phyloP scores from a whole-genome alignment of 2,888 invertebrate genomes.

The Lithophane leautieri region DNA sequence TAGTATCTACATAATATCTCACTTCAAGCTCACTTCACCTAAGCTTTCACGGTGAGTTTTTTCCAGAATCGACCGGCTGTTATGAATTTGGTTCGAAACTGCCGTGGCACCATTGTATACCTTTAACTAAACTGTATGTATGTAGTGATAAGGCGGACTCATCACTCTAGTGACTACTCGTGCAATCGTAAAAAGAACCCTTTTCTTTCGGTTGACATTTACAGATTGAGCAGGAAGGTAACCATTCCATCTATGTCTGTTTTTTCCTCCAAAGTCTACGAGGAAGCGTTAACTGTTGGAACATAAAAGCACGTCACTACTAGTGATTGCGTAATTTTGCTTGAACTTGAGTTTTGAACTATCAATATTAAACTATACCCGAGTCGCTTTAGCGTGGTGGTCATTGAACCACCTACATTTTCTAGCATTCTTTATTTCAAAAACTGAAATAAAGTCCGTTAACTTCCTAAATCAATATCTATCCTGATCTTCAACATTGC shows the following conservation, averaged over 20 bases:
- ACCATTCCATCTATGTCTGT: constrained; percentile 25
- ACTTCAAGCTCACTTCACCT: neutral
- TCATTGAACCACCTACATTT: no score
- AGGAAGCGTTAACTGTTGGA: neutral
- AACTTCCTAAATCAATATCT: no score
- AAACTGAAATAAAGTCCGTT: no score
- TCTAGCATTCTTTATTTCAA: no score
- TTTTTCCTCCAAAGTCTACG: constrained; percentile 2
- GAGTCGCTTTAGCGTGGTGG: no score
- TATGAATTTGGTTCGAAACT: neutral
- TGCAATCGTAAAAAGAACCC: constrained; percentile 21
- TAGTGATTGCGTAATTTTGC: neutral
- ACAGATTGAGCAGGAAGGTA: constrained; percentile 35
- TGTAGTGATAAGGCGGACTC: neutral
- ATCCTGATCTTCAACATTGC: no score
- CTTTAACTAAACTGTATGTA: neutral
- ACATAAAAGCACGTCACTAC: neutral
- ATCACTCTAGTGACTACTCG: constrained; percentile 21
- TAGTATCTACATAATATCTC: no score
- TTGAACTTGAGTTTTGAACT: neutral
- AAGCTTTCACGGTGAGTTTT: no score
- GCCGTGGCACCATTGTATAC: neutral
- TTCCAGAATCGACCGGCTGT: neutral
- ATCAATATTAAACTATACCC: no score
- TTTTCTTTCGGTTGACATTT: constrained; percentile 32